phyloP scores from a whole-genome alignment of 1,140 invertebrate genomes.

The Bombus consobrinus region DNA sequence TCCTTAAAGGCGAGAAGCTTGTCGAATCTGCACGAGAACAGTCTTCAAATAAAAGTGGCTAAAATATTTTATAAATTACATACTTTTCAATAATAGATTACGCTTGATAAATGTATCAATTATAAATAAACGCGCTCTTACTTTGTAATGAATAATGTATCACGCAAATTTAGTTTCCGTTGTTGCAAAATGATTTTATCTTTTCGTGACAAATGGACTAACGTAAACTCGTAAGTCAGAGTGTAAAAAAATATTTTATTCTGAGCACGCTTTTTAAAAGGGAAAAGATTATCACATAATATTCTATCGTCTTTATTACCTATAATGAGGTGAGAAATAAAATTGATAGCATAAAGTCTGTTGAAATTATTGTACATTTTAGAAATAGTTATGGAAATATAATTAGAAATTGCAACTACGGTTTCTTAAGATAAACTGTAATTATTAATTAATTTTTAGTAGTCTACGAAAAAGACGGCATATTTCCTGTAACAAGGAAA shows the following conservation, averaged over 20 bases:
- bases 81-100: neutral
- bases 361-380: neutral
- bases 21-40: conserved; percentile 2
- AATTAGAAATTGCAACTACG: too few species aligned
- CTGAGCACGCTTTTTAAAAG: too few species aligned
- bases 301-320: neutral
- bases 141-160: neutral
- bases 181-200: neutral
- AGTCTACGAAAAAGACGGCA: too few species aligned
- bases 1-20: conserved; percentile 18
- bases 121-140: neutral
- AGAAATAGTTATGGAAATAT: too few species aligned
- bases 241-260: neutral
- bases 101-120: neutral
- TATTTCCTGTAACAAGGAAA: too few species aligned
- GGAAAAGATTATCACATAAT: too few species aligned
- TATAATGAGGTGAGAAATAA: neutral
- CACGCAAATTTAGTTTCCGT: neutral
- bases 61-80: neutral
- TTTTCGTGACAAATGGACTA: neutral
- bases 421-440: too few species aligned
- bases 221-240: neutral
- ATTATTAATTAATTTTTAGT: too few species aligned
- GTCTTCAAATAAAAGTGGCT: neutral
- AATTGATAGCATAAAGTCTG: neutral